Evolutionary conservation across 1,140 invertebrate genomes (phyloP), one percentile per base, ranked within the genome.

Genomic region (Spodoptera litura): DNA sequence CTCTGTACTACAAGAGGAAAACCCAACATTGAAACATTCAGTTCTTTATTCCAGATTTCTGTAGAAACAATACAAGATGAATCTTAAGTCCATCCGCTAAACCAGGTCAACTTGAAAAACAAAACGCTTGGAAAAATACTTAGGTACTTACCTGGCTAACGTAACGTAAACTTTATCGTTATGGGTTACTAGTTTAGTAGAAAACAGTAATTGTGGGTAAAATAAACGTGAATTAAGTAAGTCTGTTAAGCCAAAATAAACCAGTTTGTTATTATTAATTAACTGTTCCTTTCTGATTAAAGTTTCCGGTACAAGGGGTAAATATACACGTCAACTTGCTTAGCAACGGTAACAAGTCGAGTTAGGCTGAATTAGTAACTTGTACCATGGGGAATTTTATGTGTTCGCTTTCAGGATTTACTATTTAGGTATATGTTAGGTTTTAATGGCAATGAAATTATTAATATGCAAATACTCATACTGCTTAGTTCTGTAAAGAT

Each of bases 211-310:
- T 70, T 70, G 20, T 53, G 25, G 66, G 44, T 49, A 72, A 72
- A 72, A 72, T 58, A 12, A 58, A 72, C 70, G 35, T 44, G 52
- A 38, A 10, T 31, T 44, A 53, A 12, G 25, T 51, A 49, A 66
- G 38, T 66, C 49, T 66, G 62, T 70, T 52, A 27, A 70, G 51
- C 31, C 44, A 38, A 72, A 72, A 72, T 58, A 35, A 44, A 56
- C 31, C 70, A 61, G 58, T 74, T 61, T 74, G 56, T 74, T 52
- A 62, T 74, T 74, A 61, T 74, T 74, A 74, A 74, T 74, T 74
- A 61, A 61, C 56, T 62, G 56, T 74, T 74, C 35, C 49, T 61
- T 52, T 38, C 72, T 61, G 72, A 74, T 74, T 74, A 61, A 74
- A 74, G 72, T 74, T 49, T 61, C 25, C 49, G 38, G 62, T 64